These are phyloP conservation scores for Catostylus mosaicus DNA, from an alignment of 30 jellyfish, hydroid and myxozoan species.

Conservation along the genomic window DNA sequence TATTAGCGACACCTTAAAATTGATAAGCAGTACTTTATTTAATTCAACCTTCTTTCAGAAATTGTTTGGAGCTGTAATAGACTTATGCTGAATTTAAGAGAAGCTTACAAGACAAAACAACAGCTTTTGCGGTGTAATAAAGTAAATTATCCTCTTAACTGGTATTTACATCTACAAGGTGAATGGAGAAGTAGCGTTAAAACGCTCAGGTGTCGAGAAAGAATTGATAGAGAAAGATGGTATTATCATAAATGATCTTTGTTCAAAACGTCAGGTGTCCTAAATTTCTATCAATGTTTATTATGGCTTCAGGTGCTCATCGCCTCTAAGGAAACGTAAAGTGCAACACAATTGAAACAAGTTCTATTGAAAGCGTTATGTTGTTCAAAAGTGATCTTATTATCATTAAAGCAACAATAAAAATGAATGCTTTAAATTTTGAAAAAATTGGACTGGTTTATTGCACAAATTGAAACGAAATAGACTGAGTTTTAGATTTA, in stretches of 20 bases:
- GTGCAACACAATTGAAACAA: slow-evolving; percentile 3
- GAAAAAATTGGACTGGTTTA: too few relatives aligned
- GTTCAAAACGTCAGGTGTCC: slow-evolving; percentile 17
- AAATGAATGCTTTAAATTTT: neutral
- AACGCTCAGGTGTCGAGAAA: slow-evolving; percentile 2
- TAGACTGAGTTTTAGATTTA: too few relatives aligned
- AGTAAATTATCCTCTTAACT: neutral
- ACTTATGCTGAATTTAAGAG: neutral
- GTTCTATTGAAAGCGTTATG: neutral
- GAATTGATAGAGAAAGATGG: neutral
- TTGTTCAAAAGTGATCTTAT: neutral
- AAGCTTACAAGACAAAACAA: slow-evolving; percentile 2
- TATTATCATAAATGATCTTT: neutral
- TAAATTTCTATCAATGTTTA: neutral
- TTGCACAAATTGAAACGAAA: too few relatives aligned
- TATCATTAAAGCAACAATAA: neutral
- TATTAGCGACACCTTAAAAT: neutral
- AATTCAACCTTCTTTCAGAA: neutral
- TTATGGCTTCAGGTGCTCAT: slow-evolving; percentile 3
- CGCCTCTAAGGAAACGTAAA: neutral
- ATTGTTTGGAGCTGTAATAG: slow-evolving; percentile 8
- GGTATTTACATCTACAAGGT: neutral
- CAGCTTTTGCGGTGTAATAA: neutral
- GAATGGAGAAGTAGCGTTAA: neutral
- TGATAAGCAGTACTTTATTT: neutral